A percentile compares a stretch with the other conserved stretches of the same genome.
phyloP scores from a whole-genome alignment of 1,140 invertebrate genomes.

The Cylas formicarius region DNA sequence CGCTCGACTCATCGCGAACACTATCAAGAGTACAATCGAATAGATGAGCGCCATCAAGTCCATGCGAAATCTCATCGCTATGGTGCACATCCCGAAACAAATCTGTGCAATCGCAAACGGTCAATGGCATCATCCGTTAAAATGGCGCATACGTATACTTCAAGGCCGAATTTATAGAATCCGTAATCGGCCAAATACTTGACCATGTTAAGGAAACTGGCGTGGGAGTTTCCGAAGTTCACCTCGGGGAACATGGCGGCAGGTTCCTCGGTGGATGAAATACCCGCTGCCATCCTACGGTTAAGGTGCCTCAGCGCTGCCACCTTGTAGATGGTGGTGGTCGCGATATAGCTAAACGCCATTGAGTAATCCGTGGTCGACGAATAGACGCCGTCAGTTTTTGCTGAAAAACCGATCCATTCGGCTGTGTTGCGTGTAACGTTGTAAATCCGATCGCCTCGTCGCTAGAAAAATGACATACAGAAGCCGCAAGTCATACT shows the following conservation, averaged over 20 bases:
- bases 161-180: constrained; percentile 14
- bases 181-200: constrained; percentile 15
- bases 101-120: constrained; percentile 8
- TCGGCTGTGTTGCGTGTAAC: constrained; percentile 12
- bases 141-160: constrained; percentile 13
- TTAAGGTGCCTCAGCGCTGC: constrained; percentile 3
- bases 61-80: constrained; percentile 12
- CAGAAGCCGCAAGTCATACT: too few relatives aligned
- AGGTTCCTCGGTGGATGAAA: background rate
- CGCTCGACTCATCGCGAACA: constrained; percentile 2
- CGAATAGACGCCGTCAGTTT: constrained; percentile 1
- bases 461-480: constrained; percentile 12
- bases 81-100: constrained; percentile 2
- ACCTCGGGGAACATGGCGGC: constrained; percentile 8
- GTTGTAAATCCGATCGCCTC: constrained; percentile 7
- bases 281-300: constrained; percentile 3
- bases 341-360: constrained; percentile 7
- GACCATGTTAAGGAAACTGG: constrained; percentile 1
- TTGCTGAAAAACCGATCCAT: constrained; percentile 13
- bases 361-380: background rate
- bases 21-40: constrained; percentile 4
- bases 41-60: constrained; percentile 4
- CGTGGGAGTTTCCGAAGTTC: constrained; percentile 13
- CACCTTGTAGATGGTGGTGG: constrained; percentile 1
- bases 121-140: too few relatives aligned